These are phyloP conservation scores for Melanchra persicariae DNA, from an alignment of 2,888 invertebrate species.

Conservation along the genomic window DNA sequence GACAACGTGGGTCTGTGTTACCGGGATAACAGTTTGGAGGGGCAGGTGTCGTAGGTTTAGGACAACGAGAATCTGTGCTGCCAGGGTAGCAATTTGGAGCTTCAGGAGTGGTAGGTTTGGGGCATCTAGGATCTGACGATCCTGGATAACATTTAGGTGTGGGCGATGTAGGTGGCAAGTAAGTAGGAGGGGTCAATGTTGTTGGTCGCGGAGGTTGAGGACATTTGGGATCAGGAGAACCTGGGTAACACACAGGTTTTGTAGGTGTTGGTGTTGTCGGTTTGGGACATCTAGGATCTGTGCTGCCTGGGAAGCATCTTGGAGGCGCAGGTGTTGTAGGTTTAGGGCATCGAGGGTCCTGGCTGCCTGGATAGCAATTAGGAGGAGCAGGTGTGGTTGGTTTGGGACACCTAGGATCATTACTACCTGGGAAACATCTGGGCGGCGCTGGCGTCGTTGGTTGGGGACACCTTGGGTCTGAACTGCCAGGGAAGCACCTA, in stretches of 20 bases:
- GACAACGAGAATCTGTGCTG: constrained; percentile 62
- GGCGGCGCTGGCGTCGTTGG: constrained; percentile 70
- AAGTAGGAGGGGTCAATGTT: constrained; percentile 70
- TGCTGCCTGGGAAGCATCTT: constrained; percentile 77
- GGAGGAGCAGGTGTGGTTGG: constrained; percentile 63
- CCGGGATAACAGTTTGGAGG: constrained; percentile 64
- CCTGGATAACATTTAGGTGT: constrained; percentile 18
- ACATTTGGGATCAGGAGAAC: constrained; percentile 76
- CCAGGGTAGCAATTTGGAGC: constrained; percentile 65
- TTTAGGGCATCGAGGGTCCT: too few species aligned
- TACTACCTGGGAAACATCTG: constrained; percentile 69
- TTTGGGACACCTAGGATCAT: constrained; percentile 73
- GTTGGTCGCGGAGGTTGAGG: constrained; percentile 73
- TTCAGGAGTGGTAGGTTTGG: constrained; percentile 62
- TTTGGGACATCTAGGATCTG: constrained; percentile 76
- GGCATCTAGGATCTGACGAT: constrained; percentile 64
- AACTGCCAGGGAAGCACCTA: constrained; percentile 68
- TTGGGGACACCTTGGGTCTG: constrained; percentile 79
- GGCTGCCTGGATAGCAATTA: too few species aligned
- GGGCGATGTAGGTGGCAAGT: constrained; percentile 60
- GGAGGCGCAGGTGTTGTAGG: constrained; percentile 33
- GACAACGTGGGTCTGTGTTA: constrained; percentile 75
- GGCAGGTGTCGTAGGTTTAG: constrained; percentile 49
- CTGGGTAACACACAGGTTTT: constrained; percentile 47
- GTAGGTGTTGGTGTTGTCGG: constrained; percentile 15